These are phyloP conservation scores for Pogonomyrmex barbatus DNA, from an alignment of 1,140 invertebrate genomes.

Conservation along the genomic window DNA sequence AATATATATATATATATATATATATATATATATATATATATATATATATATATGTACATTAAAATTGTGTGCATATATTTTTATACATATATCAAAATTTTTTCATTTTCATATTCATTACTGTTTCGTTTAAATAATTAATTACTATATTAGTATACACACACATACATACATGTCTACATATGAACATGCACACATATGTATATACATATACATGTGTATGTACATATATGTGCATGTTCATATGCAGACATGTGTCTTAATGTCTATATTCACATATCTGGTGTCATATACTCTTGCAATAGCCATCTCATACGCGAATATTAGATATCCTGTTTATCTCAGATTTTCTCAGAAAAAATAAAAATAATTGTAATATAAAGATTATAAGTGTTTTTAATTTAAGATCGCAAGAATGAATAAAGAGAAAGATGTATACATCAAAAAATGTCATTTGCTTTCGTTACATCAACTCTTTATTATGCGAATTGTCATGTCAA, in stretches of 20 bases:
- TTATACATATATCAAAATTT: background rate
- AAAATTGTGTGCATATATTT: constrained; percentile 39
- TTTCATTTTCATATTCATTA: constrained; percentile 22
- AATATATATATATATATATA: background rate
- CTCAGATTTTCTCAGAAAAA: background rate
- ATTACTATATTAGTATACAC: background rate
- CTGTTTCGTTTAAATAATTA: constrained; percentile 4
- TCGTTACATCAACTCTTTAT: background rate
- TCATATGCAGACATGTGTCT: too few relatives aligned
- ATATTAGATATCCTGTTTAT: constrained; percentile 18
- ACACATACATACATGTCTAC: background rate
- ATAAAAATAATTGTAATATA: constrained; percentile 18
- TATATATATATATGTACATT: background rate
- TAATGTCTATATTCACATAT: background rate
- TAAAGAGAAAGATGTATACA: background rate
- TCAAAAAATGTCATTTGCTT: background rate
- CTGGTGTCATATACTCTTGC: background rate
- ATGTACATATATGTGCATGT: too few relatives aligned
- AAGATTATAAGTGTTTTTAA: background rate
- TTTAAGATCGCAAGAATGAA: background rate
- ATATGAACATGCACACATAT: too few relatives aligned
- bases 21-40: too few relatives aligned
- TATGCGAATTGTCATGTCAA: background rate
- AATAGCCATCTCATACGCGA: background rate
- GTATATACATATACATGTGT: too few relatives aligned